Evolutionary conservation across 1,140 invertebrate genomes (phyloP).

Genomic region (Daktulosphaira vitifoliae): DNA sequence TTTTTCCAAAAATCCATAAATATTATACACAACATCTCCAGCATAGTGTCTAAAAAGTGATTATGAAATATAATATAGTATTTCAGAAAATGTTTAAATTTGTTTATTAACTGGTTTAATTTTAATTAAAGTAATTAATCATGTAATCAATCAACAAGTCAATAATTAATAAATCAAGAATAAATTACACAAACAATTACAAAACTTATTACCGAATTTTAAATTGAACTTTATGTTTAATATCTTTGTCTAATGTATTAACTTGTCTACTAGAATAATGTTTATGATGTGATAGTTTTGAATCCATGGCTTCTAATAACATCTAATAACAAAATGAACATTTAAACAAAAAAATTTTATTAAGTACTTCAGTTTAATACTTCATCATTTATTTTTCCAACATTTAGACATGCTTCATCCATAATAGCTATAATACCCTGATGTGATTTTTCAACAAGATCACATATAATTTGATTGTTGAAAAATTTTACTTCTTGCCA

Average conservation of each 20-base stretch:
- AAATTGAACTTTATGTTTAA: constrained; percentile 75
- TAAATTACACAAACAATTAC: too few relatives aligned
- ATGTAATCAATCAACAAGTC: too few relatives aligned
- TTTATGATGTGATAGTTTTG: constrained; percentile 72
- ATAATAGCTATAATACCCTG: constrained; percentile 87
- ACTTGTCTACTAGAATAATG: constrained; percentile 84
- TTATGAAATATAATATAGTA: neutral
- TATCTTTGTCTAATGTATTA: constrained; percentile 67
- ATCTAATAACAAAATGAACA: constrained; percentile 47
- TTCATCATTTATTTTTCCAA: constrained; percentile 84
- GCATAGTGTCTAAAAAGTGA: constrained; percentile 73
- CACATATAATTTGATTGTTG: constrained; percentile 89
- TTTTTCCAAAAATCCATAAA: constrained; percentile 88
- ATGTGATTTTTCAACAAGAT: constrained; percentile 80
- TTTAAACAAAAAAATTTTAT: too few relatives aligned
- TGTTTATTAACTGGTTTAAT: too few relatives aligned
- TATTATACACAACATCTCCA: constrained; percentile 88
- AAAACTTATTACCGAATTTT: constrained; percentile 55
- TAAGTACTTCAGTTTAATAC: constrained; percentile 41
- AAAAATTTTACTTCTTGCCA: constrained; percentile 89
- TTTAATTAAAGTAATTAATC: too few relatives aligned
- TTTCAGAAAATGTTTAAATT: too few relatives aligned
- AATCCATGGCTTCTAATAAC: constrained; percentile 86
- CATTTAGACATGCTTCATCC: constrained; percentile 90
- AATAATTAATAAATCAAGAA: too few relatives aligned